Base-by-base conservation (phyloP, 2,888 invertebrate genomes). In the Alviniconcha strummeri region DNA sequence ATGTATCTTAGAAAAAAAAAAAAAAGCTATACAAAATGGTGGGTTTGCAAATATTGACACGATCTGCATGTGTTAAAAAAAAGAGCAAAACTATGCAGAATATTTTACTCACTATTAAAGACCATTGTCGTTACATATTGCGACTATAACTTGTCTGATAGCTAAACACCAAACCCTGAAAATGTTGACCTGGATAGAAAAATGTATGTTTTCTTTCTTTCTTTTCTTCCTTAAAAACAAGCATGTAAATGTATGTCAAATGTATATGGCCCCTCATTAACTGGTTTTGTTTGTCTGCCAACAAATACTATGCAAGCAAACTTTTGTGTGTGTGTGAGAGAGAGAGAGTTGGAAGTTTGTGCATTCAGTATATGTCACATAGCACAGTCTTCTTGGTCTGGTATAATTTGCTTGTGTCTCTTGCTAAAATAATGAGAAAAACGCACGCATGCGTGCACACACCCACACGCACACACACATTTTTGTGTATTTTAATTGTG, bases 221-320 rank as follows among this genome's bases (percentile, higher is more conserved):
- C 72, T 36, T 7, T 36, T 36, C 72, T 75, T 56, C 36, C n/a
- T 36, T 78, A 52, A 56, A 64, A 36, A 52, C 36, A 19, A 55
- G 36, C 8, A 64, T 60, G 36, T 36, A 36, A 60, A 57, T 64
- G 60, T 64, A 78, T 60, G 57, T 78, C 57, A 36, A 36, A 36
- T 36, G 36, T 36, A 36, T 36, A 36, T 36, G 36, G 36, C 36
- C 36, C 36, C 36, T 36, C 36, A 76, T 19, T 19, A 76, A 76
- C 56, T 19, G 8, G 56, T n/a, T 76, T 72, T 36, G 13, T 74
- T n/a, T 60, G 78, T 57, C 17, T 76, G 78, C 78, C 64, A 64
- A 78, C 64, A 17, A 78, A 78, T 64, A 60, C 78, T 78, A 78
- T 78, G 78, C 78, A 78, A 78, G 17, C 57, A 78, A n/a, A 78